These are phyloP conservation scores for Pseudochirops cupreus DNA, from an alignment of 2,797 vertebrate genomes.

Conservation along the genomic window DNA sequence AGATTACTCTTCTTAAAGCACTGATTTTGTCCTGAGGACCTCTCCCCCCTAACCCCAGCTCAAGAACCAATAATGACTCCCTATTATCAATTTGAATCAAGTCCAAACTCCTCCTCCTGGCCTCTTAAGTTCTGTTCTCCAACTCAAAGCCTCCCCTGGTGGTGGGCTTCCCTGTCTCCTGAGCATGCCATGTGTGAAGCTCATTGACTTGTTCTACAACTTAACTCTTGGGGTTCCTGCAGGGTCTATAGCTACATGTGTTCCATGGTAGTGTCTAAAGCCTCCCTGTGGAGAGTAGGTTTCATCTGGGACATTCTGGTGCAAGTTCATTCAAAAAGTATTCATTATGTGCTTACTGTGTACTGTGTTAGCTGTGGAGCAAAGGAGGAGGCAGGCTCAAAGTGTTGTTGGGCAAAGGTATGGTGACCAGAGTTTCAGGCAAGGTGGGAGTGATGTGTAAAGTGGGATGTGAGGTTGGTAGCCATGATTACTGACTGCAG, in stretches of 20 bases:
- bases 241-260: background rate
- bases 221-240: background rate
- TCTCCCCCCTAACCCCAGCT: background rate
- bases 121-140: background rate
- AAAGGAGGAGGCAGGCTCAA: background rate
- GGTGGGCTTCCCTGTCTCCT: background rate
- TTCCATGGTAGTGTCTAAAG: slow-evolving; percentile 1
- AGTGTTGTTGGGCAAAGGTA: background rate
- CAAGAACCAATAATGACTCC: background rate
- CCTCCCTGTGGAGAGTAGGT: background rate
- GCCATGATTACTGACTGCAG: background rate
- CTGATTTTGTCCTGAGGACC: slow-evolving; percentile 4
- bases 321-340: background rate
- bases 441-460: background rate
- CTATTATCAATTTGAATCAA: background rate
- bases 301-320: background rate
- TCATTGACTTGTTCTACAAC: background rate
- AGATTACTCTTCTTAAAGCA: slow-evolving; percentile 14
- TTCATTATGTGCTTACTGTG: background rate
- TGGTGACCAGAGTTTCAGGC: background rate
- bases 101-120: background rate
- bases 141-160: background rate
- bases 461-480: background rate
- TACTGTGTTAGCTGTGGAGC: background rate
- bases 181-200: background rate